These are phyloP conservation scores for Lophotis ruficrista DNA, from an alignment of 2,113 vertebrate species.

Conservation along the genomic window DNA sequence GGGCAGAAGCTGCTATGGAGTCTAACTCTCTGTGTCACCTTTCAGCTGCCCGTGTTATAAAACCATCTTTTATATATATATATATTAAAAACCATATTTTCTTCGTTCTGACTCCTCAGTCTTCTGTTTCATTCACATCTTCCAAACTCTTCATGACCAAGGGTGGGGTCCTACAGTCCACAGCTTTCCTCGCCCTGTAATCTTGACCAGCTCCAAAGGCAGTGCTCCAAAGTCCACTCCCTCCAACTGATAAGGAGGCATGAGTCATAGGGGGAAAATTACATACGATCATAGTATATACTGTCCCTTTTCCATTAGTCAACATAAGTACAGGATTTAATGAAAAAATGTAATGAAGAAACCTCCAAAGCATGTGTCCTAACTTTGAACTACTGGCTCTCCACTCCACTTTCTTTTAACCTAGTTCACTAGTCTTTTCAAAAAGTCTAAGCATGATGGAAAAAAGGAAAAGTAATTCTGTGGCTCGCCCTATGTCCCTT, in stretches of 20 bases:
- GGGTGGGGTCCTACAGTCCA: neutral
- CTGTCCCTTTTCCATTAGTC: neutral
- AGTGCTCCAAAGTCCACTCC: neutral
- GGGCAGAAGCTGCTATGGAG: neutral
- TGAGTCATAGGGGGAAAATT: neutral
- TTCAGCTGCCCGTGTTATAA: neutral
- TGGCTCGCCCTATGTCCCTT: neutral
- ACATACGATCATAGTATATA: neutral
- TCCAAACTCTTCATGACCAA: neutral
- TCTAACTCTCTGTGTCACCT: neutral
- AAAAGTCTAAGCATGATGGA: neutral
- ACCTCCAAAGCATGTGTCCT: neutral
- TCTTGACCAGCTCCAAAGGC: neutral
- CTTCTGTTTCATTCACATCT: neutral
- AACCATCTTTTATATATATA: neutral
- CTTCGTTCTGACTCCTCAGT: neutral
- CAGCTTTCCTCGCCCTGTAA: neutral
- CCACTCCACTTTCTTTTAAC: neutral
- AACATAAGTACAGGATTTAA: neutral
- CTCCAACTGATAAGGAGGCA: neutral
- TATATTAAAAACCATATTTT: neutral
- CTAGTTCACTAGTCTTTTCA: neutral
- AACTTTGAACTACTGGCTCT: neutral
- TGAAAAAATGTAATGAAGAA: neutral
- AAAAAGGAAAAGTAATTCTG: neutral